Conservation (phyloP, 1,140 invertebrate species). For the Ooceraea biroi region DNA sequence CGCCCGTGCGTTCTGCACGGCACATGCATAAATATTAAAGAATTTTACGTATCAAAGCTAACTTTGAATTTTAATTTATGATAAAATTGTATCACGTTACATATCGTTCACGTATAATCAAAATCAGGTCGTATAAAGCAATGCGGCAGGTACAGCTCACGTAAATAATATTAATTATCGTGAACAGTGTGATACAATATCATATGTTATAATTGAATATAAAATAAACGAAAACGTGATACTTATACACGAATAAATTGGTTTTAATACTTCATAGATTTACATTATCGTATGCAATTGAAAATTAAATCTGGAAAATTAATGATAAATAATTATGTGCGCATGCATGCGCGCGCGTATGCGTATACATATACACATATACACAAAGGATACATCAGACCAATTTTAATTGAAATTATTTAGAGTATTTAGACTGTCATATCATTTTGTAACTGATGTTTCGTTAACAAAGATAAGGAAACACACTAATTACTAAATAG, state of each 20-base stretch:
- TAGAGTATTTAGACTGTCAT: not conserved
- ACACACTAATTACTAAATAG: not conserved
- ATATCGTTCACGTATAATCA: conserved; percentile 18
- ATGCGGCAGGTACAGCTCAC: conserved; percentile 4
- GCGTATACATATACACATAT: not conserved
- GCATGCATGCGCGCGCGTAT: too few relatives aligned
- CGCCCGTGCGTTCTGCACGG: not conserved
- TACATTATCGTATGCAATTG: not conserved
- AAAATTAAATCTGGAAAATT: conserved; percentile 43
- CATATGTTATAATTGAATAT: conserved; percentile 50
- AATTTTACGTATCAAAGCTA: conserved; percentile 33
- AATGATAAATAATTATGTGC: conserved; percentile 17
- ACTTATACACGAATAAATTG: conserved; percentile 50
- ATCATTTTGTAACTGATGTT: not conserved
- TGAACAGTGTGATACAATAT: conserved; percentile 23
- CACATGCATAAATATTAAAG: conserved; percentile 45
- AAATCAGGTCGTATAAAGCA: conserved; percentile 35
- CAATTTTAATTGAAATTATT: not conserved
- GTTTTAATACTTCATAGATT: conserved; percentile 48
- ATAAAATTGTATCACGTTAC: conserved; percentile 40
- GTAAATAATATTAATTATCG: conserved; percentile 57
- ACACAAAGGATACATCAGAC: not conserved
- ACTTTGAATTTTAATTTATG: conserved; percentile 36
- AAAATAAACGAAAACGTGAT: conserved; percentile 54
- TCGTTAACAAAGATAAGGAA: not conserved